Conservation (phyloP, 2,888 invertebrate species). For the Drosophila eohydei region DNA sequence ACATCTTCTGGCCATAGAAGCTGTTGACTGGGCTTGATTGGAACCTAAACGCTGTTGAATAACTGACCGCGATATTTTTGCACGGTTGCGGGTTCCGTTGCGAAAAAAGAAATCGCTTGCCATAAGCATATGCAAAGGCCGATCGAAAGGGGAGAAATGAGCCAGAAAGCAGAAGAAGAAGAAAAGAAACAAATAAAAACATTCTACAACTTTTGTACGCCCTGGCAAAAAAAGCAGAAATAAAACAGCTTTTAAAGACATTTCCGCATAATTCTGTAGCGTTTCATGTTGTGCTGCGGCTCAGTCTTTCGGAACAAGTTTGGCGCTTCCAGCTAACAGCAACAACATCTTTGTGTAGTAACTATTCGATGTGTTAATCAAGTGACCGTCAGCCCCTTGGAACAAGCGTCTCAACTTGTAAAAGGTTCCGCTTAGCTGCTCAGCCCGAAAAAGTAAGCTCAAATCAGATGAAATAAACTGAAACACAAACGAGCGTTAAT, state of each 20-base stretch:
- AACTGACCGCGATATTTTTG: conserved; percentile 54
- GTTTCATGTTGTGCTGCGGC: conserved; percentile 19
- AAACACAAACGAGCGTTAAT: conserved; percentile 18
- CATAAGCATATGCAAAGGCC: conserved; percentile 44
- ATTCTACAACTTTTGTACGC: conserved; percentile 48
- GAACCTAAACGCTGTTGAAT: conserved; percentile 49
- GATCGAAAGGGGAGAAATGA: conserved; percentile 42
- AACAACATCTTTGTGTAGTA: conserved; percentile 22
- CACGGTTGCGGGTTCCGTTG: conserved; percentile 38
- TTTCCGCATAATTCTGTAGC: conserved; percentile 76
- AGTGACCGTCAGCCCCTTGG: conserved; percentile 39
- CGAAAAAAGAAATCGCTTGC: conserved; percentile 71
- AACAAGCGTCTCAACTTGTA: conserved; percentile 49
- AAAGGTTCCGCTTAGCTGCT: conserved; percentile 73
- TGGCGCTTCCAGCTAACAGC: conserved; percentile 37
- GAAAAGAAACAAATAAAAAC: conserved; percentile 37
- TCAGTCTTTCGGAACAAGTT: conserved; percentile 67
- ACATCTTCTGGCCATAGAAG: conserved; percentile 20
- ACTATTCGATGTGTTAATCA: conserved; percentile 71
- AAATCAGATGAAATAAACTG: conserved; percentile 14
- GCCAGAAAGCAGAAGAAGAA: conserved; percentile 15
- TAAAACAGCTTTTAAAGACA: conserved; percentile 53
- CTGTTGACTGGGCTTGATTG: conserved; percentile 29
- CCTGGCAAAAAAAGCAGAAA: conserved; percentile 32
- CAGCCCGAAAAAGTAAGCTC: conserved; percentile 31